Conservation (phyloP, 2,113 vertebrate genomes). For the Plotosus lineatus region DNA sequence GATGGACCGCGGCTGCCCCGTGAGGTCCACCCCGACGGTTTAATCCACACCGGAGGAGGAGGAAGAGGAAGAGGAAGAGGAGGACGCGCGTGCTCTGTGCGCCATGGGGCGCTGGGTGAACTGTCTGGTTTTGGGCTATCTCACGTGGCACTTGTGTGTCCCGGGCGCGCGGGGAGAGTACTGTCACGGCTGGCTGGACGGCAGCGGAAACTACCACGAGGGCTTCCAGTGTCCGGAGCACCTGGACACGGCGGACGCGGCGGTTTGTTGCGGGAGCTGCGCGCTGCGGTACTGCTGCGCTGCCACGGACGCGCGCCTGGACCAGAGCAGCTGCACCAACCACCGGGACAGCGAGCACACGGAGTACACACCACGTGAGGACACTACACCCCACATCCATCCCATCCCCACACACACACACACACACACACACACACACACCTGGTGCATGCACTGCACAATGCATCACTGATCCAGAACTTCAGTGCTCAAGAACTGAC, state of each 20-base stretch:
- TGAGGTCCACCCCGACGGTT: too few relatives aligned
- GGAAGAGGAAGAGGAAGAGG: too few relatives aligned
- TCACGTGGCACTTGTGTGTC: conserved; percentile 77
- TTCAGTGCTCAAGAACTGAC: neutral
- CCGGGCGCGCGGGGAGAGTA: conserved; percentile 84
- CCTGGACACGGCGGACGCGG: conserved; percentile 88
- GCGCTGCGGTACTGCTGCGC: conserved; percentile 92
- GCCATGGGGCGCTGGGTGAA: conserved; percentile 75
- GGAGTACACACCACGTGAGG: conserved; percentile 84
- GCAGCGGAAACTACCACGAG: conserved; percentile 84
- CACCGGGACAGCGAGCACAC: conserved; percentile 80
- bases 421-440: conserved; percentile 6
- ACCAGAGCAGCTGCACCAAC: conserved; percentile 91
- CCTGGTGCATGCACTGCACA: neutral
- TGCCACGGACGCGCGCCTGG: conserved; percentile 83
- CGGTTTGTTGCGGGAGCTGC: conserved; percentile 94
- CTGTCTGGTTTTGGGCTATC: conserved; percentile 79
- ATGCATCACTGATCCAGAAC: neutral
- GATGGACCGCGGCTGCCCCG: too few relatives aligned
- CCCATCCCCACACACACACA: too few relatives aligned
- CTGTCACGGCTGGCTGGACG: conserved; percentile 94
- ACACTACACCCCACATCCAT: too few relatives aligned
- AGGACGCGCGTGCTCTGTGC: conserved; percentile 27
- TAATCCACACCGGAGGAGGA: too few relatives aligned
- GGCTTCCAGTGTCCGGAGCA: conserved; percentile 96